Evolutionary conservation across 2,113 vertebrate species (phyloP).

Genomic region (Semnornis frantzii): DNA sequence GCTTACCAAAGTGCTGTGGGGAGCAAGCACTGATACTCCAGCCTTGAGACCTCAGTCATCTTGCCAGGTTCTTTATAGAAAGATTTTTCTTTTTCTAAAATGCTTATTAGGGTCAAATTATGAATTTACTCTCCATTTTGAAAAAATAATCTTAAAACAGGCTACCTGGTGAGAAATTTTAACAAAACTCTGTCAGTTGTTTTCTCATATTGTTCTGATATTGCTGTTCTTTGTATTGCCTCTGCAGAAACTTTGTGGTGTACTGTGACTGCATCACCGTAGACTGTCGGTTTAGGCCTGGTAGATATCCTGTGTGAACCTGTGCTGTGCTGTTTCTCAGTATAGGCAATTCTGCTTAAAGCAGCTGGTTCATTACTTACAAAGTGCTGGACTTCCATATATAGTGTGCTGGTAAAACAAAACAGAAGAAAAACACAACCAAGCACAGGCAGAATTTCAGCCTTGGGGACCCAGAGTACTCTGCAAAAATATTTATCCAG

Average conservation of each 20-base stretch:
- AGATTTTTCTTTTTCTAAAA: not conserved
- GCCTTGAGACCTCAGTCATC: not conserved
- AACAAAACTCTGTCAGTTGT: not conserved
- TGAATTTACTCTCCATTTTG: not conserved
- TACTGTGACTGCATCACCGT: not conserved
- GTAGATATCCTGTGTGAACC: not conserved
- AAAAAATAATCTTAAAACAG: not conserved
- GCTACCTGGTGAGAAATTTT: not conserved
- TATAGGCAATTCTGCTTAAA: not conserved
- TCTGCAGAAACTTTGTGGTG: not conserved
- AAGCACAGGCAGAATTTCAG: not conserved
- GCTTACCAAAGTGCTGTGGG: not conserved
- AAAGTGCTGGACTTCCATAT: not conserved
- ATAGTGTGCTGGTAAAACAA: not conserved
- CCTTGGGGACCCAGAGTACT: not conserved
- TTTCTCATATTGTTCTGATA: not conserved
- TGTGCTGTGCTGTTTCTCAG: not conserved
- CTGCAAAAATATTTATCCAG: not conserved
- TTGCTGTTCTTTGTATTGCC: not conserved
- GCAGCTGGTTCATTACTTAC: not conserved
- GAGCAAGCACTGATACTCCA: not conserved
- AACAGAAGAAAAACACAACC: not conserved
- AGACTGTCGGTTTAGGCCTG: not conserved
- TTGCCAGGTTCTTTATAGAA: not conserved
- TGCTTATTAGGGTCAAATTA: not conserved